Conservation (phyloP, 2,113 vertebrate species). For the Eublepharis macularius region DNA sequence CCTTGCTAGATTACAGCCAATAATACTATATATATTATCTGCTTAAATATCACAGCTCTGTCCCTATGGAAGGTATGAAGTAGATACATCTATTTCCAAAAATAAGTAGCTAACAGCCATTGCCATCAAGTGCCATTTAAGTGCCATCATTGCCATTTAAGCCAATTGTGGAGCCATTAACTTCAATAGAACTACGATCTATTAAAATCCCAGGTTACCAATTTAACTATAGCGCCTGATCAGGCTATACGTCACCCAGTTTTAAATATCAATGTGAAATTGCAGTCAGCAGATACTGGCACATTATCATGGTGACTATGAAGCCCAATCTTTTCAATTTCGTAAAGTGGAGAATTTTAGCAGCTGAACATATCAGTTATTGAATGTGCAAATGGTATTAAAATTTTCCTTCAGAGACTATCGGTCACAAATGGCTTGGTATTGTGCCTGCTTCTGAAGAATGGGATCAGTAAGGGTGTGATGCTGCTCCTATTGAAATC, state of each 20-base stretch:
- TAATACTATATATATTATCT: not conserved
- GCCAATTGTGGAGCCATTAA: not conserved
- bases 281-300: not conserved
- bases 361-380: not conserved
- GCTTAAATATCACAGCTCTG: not conserved
- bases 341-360: not conserved
- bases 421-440: not conserved
- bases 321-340: not conserved
- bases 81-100: not conserved
- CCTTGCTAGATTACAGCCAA: not conserved
- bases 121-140: not conserved
- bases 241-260: not conserved
- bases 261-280: not conserved
- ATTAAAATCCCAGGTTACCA: not conserved
- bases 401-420: not conserved
- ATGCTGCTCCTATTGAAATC: not conserved
- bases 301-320: not conserved
- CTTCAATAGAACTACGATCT: not conserved
- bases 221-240: not conserved
- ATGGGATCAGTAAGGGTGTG: not conserved
- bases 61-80: not conserved
- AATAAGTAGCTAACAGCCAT: not conserved
- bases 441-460: not conserved
- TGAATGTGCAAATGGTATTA: conserved; percentile 1
- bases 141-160: too few relatives aligned